Evolutionary conservation across 2,797 vertebrate genomes (phyloP), one percentile per base, ranked within the genome.

Genomic region (Chloroceryle amazona): DNA sequence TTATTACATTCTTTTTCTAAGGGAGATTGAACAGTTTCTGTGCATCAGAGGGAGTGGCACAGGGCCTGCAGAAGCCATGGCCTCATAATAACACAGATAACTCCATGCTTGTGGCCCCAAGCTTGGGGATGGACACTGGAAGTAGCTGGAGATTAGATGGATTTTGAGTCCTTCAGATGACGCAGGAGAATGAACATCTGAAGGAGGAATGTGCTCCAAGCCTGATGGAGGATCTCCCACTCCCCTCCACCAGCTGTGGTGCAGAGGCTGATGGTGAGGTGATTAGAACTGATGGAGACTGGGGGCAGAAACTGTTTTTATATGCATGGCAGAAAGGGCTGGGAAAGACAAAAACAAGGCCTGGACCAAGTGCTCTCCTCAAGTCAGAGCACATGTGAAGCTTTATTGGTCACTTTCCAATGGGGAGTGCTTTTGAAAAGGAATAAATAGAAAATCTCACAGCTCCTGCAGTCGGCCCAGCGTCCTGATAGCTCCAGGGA

Each of bases 401-500:
- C 65, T 73, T 81, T 39, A 25, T 28, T 73, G 44, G 76, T 62
- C 25, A 13, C 35, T 58, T 11, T 94, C 51, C 10, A 3, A 37
- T 3, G 3, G 42, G 28, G 57, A 88, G 78, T 51, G 46, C 31
- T 49, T 89, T 85, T 65, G 73, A 52, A 81, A 96, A 79, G 47
- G 90, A 89, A 86, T 62, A 87, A 84, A 83, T 21, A 88, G 93
- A 86, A 95, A 89, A 46, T 74, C 99, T 99, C 97, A 99, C 99
- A 99, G 98, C 98, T 99, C 99, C 98, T 99, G 99, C 97, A 99
- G 99, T 94, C 99, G 98, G 91, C 98, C 98, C 91, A 99, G 98
- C 2, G 99, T 99, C 97, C 98, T 98, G 97, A 99, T 99, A 90
- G 99, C 99, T 95, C 98, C 93, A 3, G 99, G 99, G 96, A 99